Evolutionary conservation across 2,797 vertebrate species (phyloP).

Genomic region (Caiman crocodilus): DNA sequence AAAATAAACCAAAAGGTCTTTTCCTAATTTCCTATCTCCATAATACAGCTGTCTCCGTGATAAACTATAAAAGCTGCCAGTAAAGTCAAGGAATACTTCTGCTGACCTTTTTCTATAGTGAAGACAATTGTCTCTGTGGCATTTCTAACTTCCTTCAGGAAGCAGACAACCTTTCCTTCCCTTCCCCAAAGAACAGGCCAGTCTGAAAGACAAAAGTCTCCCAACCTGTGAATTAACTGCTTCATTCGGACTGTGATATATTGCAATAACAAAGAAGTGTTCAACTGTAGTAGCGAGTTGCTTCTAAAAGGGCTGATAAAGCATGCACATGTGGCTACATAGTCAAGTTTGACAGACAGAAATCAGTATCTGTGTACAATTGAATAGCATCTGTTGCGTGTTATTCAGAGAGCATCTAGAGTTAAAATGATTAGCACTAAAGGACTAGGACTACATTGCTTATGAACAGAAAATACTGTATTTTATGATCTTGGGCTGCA

Average conservation of each 20-base stretch:
- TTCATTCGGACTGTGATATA: background rate
- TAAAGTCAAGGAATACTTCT: background rate
- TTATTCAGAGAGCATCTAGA: rapidly evolving
- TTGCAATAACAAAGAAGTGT: background rate
- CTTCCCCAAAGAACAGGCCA: background rate
- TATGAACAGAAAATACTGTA: background rate
- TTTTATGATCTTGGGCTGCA: background rate
- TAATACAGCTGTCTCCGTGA: background rate
- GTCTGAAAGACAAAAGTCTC: background rate
- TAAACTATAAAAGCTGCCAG: background rate
- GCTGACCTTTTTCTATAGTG: background rate
- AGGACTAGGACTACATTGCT: rapidly evolving
- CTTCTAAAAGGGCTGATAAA: background rate
- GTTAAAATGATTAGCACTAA: background rate
- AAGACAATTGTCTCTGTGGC: background rate
- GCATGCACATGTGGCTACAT: rapidly evolving
- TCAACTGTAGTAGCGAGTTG: background rate
- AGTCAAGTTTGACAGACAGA: background rate
- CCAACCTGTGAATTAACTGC: background rate
- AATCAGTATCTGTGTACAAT: background rate
- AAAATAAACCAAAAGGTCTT: background rate
- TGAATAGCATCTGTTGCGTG: rapidly evolving
- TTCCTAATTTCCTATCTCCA: background rate
- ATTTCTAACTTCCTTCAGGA: background rate
- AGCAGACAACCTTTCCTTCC: background rate